phyloP scores from a whole-genome alignment of 2,797 vertebrate species.

The Syngnathus rostellatus region DNA sequence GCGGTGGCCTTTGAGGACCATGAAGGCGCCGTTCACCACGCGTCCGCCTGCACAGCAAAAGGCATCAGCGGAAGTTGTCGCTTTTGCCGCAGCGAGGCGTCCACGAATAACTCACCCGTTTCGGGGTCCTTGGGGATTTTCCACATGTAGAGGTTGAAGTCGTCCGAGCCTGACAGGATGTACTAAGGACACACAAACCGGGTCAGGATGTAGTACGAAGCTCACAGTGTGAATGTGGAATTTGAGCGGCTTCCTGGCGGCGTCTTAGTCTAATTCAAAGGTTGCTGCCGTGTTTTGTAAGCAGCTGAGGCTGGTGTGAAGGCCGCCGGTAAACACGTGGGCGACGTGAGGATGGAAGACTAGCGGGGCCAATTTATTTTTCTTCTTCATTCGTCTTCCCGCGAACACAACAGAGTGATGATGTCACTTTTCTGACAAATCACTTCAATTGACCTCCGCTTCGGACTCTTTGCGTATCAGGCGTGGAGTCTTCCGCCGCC shows the following conservation, averaged over 20 bases:
- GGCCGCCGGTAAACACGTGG: too few species aligned
- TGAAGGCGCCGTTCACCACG: conserved; percentile 96
- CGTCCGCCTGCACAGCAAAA: conserved; percentile 63
- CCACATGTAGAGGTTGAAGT: conserved; percentile 99
- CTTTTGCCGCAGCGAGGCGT: too few species aligned
- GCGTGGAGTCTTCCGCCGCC: too few species aligned
- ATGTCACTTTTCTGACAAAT: background rate
- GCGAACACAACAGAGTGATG: background rate
- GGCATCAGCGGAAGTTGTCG: background rate
- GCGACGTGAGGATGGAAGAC: background rate
- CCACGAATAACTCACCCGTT: conserved; percentile 70
- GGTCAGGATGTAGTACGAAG: background rate
- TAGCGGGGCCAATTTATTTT: background rate
- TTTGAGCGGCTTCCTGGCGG: too few species aligned
- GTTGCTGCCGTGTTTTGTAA: too few species aligned
- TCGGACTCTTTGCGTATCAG: background rate
- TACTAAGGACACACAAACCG: conserved; percentile 67
- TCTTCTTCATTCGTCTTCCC: background rate
- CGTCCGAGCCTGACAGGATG: conserved; percentile 95
- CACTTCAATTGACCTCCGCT: background rate
- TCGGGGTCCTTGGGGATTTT: conserved; percentile 93
- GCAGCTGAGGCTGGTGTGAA: too few species aligned
- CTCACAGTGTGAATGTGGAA: too few species aligned
- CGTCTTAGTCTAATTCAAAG: too few species aligned
- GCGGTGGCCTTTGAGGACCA: conserved; percentile 96